Evolutionary conservation across 2,888 invertebrate genomes (phyloP).

Genomic region (Hypomecis punctinalis): DNA sequence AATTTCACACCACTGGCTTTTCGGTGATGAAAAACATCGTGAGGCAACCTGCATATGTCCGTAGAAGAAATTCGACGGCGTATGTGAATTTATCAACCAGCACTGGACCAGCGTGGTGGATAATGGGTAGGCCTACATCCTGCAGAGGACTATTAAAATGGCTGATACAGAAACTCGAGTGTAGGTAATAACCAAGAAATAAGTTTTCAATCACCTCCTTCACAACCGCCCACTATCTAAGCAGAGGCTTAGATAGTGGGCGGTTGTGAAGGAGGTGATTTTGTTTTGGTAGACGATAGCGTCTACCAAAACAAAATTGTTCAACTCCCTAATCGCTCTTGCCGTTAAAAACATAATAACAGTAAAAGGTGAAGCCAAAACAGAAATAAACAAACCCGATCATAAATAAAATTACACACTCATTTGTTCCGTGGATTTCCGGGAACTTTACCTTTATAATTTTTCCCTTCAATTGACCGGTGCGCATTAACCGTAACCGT

Average conservation of each 20-base stretch:
- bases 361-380: slow-evolving; percentile 15
- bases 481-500: slow-evolving; percentile 35
- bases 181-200: slow-evolving; percentile 1
- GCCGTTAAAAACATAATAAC: slow-evolving; percentile 13
- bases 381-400: slow-evolving; percentile 27
- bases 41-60: no score
- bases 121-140: no score
- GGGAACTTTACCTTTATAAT: slow-evolving; percentile 36
- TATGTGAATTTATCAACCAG: no score
- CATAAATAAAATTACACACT: slow-evolving; percentile 30
- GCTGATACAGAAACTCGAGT: no score
- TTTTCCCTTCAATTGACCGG: slow-evolving; percentile 45
- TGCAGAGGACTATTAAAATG: no score
- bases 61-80: no score
- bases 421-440: slow-evolving; percentile 31
- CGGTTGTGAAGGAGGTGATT: no score
- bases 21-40: no score
- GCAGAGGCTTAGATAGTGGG: no score
- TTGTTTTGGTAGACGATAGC: no score
- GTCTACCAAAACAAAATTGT: neutral
- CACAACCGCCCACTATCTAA: neutral
- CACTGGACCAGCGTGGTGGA: no score
- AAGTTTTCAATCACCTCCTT: slow-evolving; percentile 5
- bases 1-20: no score
- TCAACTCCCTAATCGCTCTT: slow-evolving; percentile 5